Percentiles rank a stretch among this genome's conserved stretches.
Evolutionary conservation across 2,797 vertebrate species (phyloP).

Genomic region (Rhinogobio ventralis): DNA sequence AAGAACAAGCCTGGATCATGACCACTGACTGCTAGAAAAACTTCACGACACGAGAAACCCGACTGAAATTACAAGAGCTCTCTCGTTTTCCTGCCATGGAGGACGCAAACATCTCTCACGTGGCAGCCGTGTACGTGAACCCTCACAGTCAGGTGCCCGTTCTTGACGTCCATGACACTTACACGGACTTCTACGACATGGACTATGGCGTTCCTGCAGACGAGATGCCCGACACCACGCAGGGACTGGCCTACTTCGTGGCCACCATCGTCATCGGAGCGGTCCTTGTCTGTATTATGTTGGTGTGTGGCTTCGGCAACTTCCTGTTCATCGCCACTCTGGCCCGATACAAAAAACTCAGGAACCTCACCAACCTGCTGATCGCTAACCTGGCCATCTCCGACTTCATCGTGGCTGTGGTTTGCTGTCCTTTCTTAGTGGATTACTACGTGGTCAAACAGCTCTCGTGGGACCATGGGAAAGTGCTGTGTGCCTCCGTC

Average conservation of each 20-base stretch:
- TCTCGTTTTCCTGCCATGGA: conserved; percentile 60
- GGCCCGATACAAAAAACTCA: conserved; percentile 90
- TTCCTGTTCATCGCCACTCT: conserved; percentile 92
- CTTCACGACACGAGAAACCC: neutral
- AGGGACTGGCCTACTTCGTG: conserved; percentile 88
- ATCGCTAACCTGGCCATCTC: conserved; percentile 97
- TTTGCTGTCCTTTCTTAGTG: conserved; percentile 97
- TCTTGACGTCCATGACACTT: conserved; percentile 68
- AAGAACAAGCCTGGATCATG: neutral
- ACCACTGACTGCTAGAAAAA: neutral
- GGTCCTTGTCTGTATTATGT: conserved; percentile 91
- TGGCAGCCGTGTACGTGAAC: conserved; percentile 64
- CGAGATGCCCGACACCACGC: conserved; percentile 88
- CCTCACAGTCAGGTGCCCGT: conserved; percentile 44
- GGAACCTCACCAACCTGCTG: conserved; percentile 95
- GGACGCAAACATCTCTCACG: conserved; percentile 72
- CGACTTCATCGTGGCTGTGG: conserved; percentile 93
- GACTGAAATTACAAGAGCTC: neutral
- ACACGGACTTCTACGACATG: conserved; percentile 77
- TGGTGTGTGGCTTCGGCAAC: conserved; percentile 94
- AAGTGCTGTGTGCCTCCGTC: conserved; percentile 88
- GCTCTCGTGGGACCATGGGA: conserved; percentile 94
- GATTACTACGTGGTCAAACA: conserved; percentile 96
- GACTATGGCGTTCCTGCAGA: conserved; percentile 89
- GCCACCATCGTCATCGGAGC: conserved; percentile 90